phyloP scores from a whole-genome alignment of 2,888 invertebrate genomes.

The Ormyrus thymus region DNA sequence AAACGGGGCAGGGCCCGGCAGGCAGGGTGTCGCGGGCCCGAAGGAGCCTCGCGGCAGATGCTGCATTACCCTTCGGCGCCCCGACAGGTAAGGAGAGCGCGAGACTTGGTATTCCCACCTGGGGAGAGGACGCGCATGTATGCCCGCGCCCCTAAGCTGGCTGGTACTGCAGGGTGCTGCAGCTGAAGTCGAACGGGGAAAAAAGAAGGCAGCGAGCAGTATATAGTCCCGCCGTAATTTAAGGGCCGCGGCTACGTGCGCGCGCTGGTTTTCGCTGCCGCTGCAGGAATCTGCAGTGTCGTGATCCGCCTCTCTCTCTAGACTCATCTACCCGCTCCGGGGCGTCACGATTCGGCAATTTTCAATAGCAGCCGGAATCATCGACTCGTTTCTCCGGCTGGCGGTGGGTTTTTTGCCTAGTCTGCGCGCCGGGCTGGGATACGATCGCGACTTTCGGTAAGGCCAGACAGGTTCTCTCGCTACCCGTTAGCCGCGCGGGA shows the following conservation, averaged over 20 bases:
- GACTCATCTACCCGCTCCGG: slow-evolving; percentile 30
- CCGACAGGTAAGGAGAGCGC: slow-evolving; percentile 34
- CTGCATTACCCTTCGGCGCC: slow-evolving; percentile 51
- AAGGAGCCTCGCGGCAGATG: slow-evolving; percentile 22
- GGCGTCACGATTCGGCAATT: slow-evolving; percentile 49
- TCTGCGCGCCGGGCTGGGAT: not conserved
- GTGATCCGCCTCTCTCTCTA: slow-evolving; percentile 19
- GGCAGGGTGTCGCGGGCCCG: not conserved
- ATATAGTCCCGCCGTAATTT: slow-evolving; percentile 24
- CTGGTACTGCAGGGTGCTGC: slow-evolving; percentile 37
- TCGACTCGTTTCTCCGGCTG: not conserved
- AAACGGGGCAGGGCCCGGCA: not conserved
- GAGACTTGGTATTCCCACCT: not conserved
- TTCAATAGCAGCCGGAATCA: slow-evolving; percentile 38
- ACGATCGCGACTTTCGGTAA: slow-evolving; percentile 64
- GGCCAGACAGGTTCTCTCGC: slow-evolving; percentile 63
- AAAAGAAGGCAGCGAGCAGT: not conserved
- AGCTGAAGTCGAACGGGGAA: not conserved
- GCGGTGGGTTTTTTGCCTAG: slow-evolving; percentile 2
- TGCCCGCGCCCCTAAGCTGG: not conserved
- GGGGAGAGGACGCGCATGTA: not conserved
- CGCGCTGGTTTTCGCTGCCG: not conserved
- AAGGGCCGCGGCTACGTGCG: not conserved
- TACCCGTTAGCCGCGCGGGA: slow-evolving; percentile 59
- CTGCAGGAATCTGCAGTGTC: slow-evolving; percentile 23